Conservation (phyloP, 1,140 invertebrate species). For the Drosophila nannoptera region DNA sequence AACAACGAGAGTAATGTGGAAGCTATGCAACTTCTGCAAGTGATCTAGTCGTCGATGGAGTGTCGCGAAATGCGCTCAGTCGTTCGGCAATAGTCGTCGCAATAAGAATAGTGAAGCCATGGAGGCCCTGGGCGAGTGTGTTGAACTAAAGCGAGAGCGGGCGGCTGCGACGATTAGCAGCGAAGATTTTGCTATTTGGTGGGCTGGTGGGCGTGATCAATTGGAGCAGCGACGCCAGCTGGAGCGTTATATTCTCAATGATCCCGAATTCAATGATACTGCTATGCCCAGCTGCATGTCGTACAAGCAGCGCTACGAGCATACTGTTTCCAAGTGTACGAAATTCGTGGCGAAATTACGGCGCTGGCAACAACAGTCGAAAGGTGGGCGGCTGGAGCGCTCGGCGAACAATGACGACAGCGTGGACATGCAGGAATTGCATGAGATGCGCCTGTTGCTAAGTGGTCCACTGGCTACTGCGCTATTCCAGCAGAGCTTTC, state of each 20-base stretch:
- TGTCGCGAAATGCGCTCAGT: too few relatives aligned
- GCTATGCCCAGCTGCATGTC: constrained; percentile 88
- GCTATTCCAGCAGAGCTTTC: constrained; percentile 89
- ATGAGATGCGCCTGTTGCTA: constrained; percentile 78
- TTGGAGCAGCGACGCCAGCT: constrained; percentile 72
- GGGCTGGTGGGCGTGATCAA: constrained; percentile 88
- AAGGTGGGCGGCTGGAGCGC: background rate
- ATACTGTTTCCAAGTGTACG: constrained; percentile 87
- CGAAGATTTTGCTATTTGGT: constrained; percentile 86
- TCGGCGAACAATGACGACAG: constrained; percentile 2
- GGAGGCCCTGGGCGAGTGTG: constrained; percentile 20
- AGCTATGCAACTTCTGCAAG: too few relatives aligned
- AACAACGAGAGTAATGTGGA: too few relatives aligned
- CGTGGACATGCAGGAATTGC: constrained; percentile 26
- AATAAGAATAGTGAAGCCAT: background rate
- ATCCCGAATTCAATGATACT: constrained; percentile 84
- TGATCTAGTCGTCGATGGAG: too few relatives aligned
- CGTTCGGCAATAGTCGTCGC: background rate
- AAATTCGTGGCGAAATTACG: constrained; percentile 85
- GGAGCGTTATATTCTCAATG: constrained; percentile 86
- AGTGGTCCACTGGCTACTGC: constrained; percentile 87
- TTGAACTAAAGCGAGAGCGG: constrained; percentile 86
- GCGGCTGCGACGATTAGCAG: constrained; percentile 86
- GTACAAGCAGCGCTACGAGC: constrained; percentile 91
- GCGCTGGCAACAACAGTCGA: constrained; percentile 80